Percentiles rank a stretch among this genome's conserved stretches.
Conservation (phyloP, 2,113 vertebrate species). For the Varanus salvator region DNA sequence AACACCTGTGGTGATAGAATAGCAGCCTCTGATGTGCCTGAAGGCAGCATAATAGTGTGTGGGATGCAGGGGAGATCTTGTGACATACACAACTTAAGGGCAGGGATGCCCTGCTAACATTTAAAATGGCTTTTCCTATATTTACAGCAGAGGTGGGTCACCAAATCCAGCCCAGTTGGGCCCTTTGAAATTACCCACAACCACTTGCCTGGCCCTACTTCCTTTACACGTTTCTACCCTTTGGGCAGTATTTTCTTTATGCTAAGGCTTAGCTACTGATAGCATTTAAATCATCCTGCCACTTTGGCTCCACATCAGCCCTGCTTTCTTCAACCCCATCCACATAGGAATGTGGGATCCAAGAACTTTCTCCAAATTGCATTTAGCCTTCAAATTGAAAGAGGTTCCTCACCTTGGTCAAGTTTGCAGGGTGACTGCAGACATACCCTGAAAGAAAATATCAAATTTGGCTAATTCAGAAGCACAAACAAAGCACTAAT, state of each 20-base stretch:
- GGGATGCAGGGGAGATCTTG: neutral
- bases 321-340: too few species aligned
- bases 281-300: too few species aligned
- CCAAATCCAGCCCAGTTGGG: too few species aligned
- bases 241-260: neutral
- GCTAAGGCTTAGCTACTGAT: too few species aligned
- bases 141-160: too few species aligned
- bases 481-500: neutral
- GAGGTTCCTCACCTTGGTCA: neutral
- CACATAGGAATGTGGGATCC: too few species aligned
- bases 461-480: neutral
- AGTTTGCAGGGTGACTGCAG: neutral
- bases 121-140: neutral
- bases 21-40: neutral
- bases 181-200: too few species aligned
- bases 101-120: too few species aligned
- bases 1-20: neutral
- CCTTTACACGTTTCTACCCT: neutral
- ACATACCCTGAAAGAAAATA: neutral
- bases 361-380: too few species aligned
- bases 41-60: neutral
- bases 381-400: too few species aligned
- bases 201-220: neutral
- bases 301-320: too few species aligned
- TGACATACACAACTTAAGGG: neutral